phyloP scores from a whole-genome alignment of 2,113 vertebrate species.

The Campylomormyrus tamandua region DNA sequence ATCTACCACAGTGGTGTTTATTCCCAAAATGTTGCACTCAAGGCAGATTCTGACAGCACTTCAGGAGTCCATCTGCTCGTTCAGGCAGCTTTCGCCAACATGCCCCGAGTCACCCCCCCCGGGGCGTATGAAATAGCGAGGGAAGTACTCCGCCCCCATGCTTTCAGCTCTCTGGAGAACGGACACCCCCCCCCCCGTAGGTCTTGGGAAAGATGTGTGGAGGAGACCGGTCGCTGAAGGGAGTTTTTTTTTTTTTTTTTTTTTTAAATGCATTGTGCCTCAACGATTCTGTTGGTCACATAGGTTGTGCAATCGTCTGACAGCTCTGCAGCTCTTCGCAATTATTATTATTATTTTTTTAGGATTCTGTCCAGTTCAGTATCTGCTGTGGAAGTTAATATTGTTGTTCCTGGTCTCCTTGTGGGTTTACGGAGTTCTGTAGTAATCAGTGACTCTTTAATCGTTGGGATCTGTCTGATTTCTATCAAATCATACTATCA shows the following conservation, averaged over 20 bases:
- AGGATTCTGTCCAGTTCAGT: constrained; percentile 44
- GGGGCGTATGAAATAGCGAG: background rate
- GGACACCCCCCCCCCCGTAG: background rate
- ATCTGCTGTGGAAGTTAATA: constrained; percentile 63
- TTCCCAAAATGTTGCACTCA: constrained; percentile 54
- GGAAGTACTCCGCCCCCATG: background rate
- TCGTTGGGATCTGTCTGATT: constrained; percentile 10
- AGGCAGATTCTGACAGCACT: background rate
- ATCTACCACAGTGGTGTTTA: constrained; percentile 61
- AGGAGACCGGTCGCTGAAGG: background rate
- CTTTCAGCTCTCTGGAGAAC: background rate
- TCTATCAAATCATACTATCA: constrained; percentile 19
- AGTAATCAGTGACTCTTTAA: background rate
- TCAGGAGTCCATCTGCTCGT: background rate
- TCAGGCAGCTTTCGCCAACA: constrained; percentile 7
- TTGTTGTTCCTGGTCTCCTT: constrained; percentile 27
- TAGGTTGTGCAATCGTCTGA: constrained; percentile 73
- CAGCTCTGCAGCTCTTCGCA: constrained; percentile 67
- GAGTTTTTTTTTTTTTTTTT: background rate
- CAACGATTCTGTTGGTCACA: constrained; percentile 65
- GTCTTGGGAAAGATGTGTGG: background rate
- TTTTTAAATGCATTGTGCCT: constrained; percentile 54
- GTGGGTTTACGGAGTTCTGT: background rate
- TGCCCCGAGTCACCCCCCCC: background rate
- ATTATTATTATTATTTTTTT: constrained; percentile 71